Evolutionary conservation across 2,888 invertebrate genomes (phyloP).

Genomic region (Cryptophagus acutangulus): DNA sequence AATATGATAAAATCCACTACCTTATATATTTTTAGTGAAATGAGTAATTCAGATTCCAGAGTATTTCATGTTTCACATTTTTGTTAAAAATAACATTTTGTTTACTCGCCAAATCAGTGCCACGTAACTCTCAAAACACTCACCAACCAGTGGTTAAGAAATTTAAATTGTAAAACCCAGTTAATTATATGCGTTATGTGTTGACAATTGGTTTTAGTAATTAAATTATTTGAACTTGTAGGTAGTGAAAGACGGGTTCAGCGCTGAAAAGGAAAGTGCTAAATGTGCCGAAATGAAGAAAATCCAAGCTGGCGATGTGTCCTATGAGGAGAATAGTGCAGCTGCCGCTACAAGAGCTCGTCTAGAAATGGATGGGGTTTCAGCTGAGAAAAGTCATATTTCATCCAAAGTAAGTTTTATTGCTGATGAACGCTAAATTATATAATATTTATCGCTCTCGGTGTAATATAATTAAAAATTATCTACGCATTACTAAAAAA

Average conservation of each 20-base stretch:
- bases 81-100: slow-evolving; percentile 1
- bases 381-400: slow-evolving; percentile 80
- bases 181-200: too few species aligned
- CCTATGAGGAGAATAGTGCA: slow-evolving; percentile 74
- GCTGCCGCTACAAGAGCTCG: slow-evolving; percentile 73
- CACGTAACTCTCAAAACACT: too few species aligned
- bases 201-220: too few species aligned
- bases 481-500: too few species aligned
- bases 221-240: slow-evolving; percentile 28
- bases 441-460: too few species aligned
- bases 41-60: too few species aligned
- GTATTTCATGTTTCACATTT: not conserved
- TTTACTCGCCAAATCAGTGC: slow-evolving; percentile 1
- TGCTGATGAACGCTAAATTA: too few species aligned
- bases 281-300: slow-evolving; percentile 68
- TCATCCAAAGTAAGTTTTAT: slow-evolving; percentile 68
- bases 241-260: slow-evolving; percentile 76
- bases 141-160: too few species aligned
- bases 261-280: slow-evolving; percentile 71
- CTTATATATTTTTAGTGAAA: too few species aligned
- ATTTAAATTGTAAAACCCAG: too few species aligned
- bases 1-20: too few species aligned
- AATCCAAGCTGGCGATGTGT: slow-evolving; percentile 75
- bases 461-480: too few species aligned
- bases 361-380: slow-evolving; percentile 78